phyloP scores from a whole-genome alignment of 2,113 vertebrate genomes.

The Neolamprologus fasciatus region DNA sequence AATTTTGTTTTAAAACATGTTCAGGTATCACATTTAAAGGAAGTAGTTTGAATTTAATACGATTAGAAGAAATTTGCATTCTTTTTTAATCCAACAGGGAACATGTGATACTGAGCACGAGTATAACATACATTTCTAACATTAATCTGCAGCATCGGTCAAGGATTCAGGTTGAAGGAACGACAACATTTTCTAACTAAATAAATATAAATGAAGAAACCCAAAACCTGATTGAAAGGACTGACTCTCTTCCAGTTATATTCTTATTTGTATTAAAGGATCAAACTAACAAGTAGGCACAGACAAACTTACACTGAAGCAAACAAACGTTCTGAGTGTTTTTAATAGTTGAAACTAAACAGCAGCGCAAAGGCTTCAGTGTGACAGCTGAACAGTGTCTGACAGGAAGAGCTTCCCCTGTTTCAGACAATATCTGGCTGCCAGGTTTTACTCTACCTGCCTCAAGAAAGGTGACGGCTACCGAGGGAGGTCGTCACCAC shows the following conservation, averaged over 20 bases:
- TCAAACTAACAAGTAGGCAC: neutral
- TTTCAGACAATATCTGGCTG: conserved; percentile 59
- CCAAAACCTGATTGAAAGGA: neutral
- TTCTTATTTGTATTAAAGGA: neutral
- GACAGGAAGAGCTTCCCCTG: conserved; percentile 44
- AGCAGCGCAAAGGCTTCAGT: neutral
- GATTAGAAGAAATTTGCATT: accelerated
- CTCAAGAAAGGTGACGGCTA: conserved; percentile 59
- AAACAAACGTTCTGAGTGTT: neutral
- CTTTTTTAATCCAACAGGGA: neutral
- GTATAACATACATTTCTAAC: neutral
- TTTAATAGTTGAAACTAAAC: neutral
- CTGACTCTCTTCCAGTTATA: neutral
- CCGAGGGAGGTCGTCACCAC: conserved; percentile 30
- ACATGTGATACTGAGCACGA: neutral
- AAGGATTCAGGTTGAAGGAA: neutral
- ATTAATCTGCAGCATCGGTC: neutral
- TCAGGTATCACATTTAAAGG: neutral
- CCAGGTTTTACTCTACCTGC: conserved; percentile 61
- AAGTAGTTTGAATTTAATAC: neutral
- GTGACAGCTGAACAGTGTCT: conserved; percentile 47
- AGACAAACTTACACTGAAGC: neutral
- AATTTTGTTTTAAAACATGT: neutral
- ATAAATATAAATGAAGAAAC: neutral
- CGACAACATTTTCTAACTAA: neutral